Base-by-base conservation (phyloP, 2,888 invertebrate species). In the Trimorus sp. region DNA sequence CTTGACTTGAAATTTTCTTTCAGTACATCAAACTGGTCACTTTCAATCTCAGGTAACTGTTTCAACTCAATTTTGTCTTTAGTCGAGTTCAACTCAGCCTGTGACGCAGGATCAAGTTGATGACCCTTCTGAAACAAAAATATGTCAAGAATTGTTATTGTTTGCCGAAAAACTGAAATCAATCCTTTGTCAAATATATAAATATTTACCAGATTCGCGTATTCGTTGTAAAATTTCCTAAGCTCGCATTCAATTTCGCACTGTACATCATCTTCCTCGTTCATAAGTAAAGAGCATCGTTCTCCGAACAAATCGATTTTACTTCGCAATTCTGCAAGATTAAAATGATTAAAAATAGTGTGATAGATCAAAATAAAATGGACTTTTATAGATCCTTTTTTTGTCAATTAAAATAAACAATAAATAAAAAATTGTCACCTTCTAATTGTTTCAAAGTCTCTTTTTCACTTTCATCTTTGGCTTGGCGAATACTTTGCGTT, bases 401-500 rank as follows among this genome's bases (percentile, higher is more conserved):
- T n/a, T n/a, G n/a, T n/a, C n/a, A n/a, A n/a, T n/a, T n/a, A n/a
- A n/a, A n/a, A n/a, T n/a, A n/a, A n/a, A n/a, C n/a, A n/a, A n/a
- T n/a, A n/a, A n/a, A n/a, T n/a, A n/a, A n/a, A n/a, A n/a, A n/a
- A n/a, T n/a, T n/a, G n/a, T n/a, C n/a, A n/a, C 89, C 89, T 87
- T 89, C 87, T 11, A 90, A 68, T 86, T 86, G 53, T 84, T 76
- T 26, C 92, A 92, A 56, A 86, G 88, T 87, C 92, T 92, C 42
- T 91, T 92, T 63, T 93, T 85, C 87, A 49, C 93, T 92, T 71
- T 91, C 90, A 8, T 93, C 90, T 68, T 93, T 91, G 75, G 90
- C 90, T 84, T 93, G 92, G 16, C 92, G 89, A 85, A 92, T 90
- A 81, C 91, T 91, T 40, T 93, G 92, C 78, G 92, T 89, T 88